Evolutionary conservation across 1,140 invertebrate genomes (phyloP), one percentile per base, ranked within the genome.

Genomic region (Zophobas morio): DNA sequence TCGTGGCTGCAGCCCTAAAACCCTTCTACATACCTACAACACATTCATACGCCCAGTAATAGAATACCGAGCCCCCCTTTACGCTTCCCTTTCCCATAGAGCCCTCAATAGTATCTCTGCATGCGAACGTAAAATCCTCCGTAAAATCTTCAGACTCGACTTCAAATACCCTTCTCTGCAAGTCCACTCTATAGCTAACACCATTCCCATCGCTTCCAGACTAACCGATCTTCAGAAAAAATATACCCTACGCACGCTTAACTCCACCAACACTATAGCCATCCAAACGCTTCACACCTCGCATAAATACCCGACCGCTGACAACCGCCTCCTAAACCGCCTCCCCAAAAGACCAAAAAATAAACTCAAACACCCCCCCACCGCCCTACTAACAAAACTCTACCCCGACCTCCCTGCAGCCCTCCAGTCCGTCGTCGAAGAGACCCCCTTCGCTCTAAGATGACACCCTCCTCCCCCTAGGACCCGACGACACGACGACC

Each of bases 1-100:
- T 1, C 81, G 76, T 37, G 40, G 36, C 8, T 72, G 83, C 51
- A 51, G 1, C 1, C 49, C 57, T 0, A 72, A 78, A 70, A 84
- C 81, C 33, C 82, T 83, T 49, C 6, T 82, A 1, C 53, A 78
- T 0, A 5, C 73, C 1, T 84, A 54, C 63, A 81, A 81, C 71
- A 46, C 70, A 2, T 79, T 79, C n/a, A 81, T 81, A 2, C 71
- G 72, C 60, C 80, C 80, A 3, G 40, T 60, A 0, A 40, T 82
- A 0, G 78, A 76, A 36, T 80, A 81, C 39, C 75, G 74, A 6
- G 20, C 47, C 8, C 75, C 70, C 32, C 47, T 81, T 0, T 84
- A 81, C 72, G 70, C 79, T 1, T 56, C 77, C 0, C 49, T 74
- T 0, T 33, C 35, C 20, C 71, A 76, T 6, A 42, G 46, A 33